Conservation (phyloP, 2,113 vertebrate species). For the Elephantulus edwardii region DNA sequence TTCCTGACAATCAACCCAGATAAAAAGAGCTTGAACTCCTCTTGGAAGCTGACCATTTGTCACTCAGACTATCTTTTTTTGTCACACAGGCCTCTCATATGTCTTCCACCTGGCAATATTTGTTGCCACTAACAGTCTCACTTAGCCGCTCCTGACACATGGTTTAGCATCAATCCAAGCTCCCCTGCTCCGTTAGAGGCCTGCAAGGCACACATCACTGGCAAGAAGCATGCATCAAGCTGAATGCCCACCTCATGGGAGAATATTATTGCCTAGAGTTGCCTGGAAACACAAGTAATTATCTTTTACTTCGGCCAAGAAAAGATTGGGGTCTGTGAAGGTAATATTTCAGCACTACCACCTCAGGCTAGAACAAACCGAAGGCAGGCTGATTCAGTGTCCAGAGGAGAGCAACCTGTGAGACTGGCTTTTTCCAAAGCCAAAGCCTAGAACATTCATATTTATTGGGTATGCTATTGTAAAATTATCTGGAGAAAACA, state of each 20-base stretch:
- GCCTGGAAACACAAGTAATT: neutral
- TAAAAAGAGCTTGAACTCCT: neutral
- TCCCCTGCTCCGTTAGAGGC: neutral
- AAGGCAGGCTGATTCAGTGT: accelerated
- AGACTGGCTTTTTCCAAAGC: neutral
- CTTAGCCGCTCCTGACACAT: accelerated
- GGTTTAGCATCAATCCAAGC: neutral
- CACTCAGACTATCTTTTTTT: neutral
- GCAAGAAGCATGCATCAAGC: neutral
- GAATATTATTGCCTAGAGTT: neutral
- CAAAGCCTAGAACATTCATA: neutral
- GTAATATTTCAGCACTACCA: accelerated
- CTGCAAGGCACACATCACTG: neutral
- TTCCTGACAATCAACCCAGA: neutral
- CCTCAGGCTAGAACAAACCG: neutral
- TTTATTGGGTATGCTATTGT: accelerated
- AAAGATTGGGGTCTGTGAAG: neutral
- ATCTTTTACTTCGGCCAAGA: accelerated
- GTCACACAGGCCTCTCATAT: too few relatives aligned
- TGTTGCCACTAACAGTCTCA: neutral
- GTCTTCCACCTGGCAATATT: neutral
- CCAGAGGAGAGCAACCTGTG: accelerated
- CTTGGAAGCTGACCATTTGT: accelerated
- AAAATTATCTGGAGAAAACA: accelerated
- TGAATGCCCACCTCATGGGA: neutral